Base-by-base conservation (phyloP, 2,797 vertebrate genomes). In the Gorsachius magnificus region DNA sequence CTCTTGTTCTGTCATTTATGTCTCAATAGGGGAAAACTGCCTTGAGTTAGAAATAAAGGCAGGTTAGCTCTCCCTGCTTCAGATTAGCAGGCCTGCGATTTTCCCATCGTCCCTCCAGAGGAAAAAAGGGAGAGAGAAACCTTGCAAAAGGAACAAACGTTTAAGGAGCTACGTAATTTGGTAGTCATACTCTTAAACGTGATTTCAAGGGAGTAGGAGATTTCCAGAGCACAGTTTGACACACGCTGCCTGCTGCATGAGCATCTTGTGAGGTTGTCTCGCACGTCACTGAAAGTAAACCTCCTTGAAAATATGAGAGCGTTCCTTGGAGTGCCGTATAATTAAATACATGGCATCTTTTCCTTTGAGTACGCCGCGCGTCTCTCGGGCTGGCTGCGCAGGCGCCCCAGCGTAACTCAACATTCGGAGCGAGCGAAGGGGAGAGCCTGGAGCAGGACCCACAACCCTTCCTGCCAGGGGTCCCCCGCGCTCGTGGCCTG, bases 321-420 rank as follows among this genome's bases (percentile, higher is more conserved):
- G 14, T 61, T 78, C 50, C 76, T 86, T 60, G 54, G 58, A 87
- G 50, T 1, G 15, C 57, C 8, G 2, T 38, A 18, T 15, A 75
- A 78, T 46, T 29, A 50, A 58, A 33, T 28, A 29, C 1, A 35
- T 33, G 69, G 16, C 19, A 31, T 41, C 31, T 81, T 87, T 66
- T 35, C 64, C 50, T 51, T n/a, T 18, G 21, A 0, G 0, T 41
- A 21, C 11, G 4, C 3, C 10, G 12, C 41, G 7, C 5, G 3
- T 16, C 38, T 82, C 31, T 79, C 5, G 1, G 17, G 35, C 21
- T 57, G 57, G 25, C 33, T 57, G 54, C 2, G 2, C 18, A 10
- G 0, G 0, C 48, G 45, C 22, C 57, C 19, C 4, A 1, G 19
- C 1, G 0, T 9, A 24, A 17, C 36, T 35, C n/a, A 57, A 16